Evolutionary conservation across 2,888 invertebrate genomes (phyloP), one percentile per base, ranked within the genome.

Genomic region (Beris chalybata): DNA sequence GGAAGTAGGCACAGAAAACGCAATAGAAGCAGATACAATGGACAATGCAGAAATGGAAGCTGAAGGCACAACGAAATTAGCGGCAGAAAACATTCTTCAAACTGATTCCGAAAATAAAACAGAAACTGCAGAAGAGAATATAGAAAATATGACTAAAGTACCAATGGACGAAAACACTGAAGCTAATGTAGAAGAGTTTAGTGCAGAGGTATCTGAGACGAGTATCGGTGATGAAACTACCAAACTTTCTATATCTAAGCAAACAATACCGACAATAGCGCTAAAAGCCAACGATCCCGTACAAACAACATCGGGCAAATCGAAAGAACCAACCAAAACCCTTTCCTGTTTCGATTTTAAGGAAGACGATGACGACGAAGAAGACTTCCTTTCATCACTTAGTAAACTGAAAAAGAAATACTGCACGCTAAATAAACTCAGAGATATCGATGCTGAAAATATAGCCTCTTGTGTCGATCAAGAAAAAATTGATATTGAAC

Each of bases 261-360:
- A 22, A 22, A 22, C 22, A 22, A 22, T 22, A 22, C 22, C 22
- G 22, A 22, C 22, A 22, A 22, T 22, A 22, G 22, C 22, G 22
- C 22, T 22, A 22, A 22, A 22, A 22, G 22, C 3, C 22, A 22
- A 22, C 22, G 22, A 22, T 22, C 22, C 22, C 3, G 22, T 22
- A 22, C 22, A 22, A 22, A 22, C 22, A 22, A 22, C 22, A 38
- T 38, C 43, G 5, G 22, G 13, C 7, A 61, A 61, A 38, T 9
- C 0, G 15, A 53, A 48, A 15, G 31, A 38, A 9, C 12, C 4
- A 13, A n/a, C 4, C 5, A 63, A 64, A 45, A 15, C 66, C 7
- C 22, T 87, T 63, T 88, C 90, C 0, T 91, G 91, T 76, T 92
- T 91, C 75, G 92, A 92, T 77, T 92, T 92, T 76, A 87, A 89